phyloP scores from a whole-genome alignment of 1,140 invertebrate species.

The Drosophila sturtevanti region DNA sequence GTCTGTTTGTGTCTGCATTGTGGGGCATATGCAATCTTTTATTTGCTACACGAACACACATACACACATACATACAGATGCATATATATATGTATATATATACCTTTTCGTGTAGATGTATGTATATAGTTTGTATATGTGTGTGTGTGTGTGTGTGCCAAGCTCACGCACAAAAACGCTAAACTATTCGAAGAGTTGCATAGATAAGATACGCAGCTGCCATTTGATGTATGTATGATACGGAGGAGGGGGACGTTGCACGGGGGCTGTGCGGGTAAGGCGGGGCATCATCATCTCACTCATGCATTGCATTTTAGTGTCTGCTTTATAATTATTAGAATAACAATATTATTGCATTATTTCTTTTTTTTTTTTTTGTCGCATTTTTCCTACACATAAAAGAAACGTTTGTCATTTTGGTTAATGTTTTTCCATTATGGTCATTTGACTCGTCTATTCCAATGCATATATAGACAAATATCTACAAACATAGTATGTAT shows the following conservation, averaged over 20 bases:
- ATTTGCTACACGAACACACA: conserved; percentile 55
- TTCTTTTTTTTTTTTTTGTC: conserved; percentile 28
- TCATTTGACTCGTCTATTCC: conserved; percentile 37
- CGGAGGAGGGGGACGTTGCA: too few relatives aligned
- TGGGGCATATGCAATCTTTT: conserved; percentile 78
- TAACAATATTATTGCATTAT: conserved; percentile 62
- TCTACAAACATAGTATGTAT: too few relatives aligned
- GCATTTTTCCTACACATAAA: conserved; percentile 38
- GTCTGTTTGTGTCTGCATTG: conserved; percentile 64
- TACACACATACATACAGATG: conserved; percentile 10
- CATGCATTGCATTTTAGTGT: conserved; percentile 67
- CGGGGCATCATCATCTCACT: conserved; percentile 45
- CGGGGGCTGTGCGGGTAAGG: too few relatives aligned
- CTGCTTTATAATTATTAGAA: conserved; percentile 78
- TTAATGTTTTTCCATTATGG: conserved; percentile 25
- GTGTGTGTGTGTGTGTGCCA: conserved; percentile 35
- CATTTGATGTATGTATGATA: conserved; percentile 19
- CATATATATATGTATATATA: conserved; percentile 12
- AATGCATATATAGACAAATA: too few relatives aligned
- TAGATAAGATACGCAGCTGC: conserved; percentile 79
- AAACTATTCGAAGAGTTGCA: conserved; percentile 74
- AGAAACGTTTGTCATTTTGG: conserved; percentile 51
- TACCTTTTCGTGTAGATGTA: conserved; percentile 4
- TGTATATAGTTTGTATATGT: too few relatives aligned
- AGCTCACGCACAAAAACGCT: conserved; percentile 69